Conservation (phyloP, 1,140 invertebrate genomes). For the Drosophila tsacasi region DNA sequence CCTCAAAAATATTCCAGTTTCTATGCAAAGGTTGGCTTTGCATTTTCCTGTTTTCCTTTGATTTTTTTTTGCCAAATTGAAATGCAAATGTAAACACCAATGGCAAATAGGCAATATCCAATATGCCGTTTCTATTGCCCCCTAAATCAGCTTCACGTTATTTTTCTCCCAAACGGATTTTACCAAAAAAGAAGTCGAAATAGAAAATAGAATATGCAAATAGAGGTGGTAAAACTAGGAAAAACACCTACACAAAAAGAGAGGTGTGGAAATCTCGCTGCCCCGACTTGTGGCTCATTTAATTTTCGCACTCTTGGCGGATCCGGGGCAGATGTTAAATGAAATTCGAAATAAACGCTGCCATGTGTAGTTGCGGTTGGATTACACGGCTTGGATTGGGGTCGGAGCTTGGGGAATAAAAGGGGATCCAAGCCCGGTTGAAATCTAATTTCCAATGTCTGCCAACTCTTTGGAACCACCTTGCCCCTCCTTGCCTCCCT, state of each 20-base stretch:
- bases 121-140: constrained; percentile 2
- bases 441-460: constrained; percentile 71
- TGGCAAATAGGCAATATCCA: constrained; percentile 18
- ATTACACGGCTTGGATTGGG: constrained; percentile 17
- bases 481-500: not conserved
- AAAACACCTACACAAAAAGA: constrained; percentile 73
- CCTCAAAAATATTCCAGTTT: not conserved
- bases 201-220: constrained; percentile 62
- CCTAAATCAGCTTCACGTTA: constrained; percentile 38
- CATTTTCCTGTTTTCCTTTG: constrained; percentile 5
- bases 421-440: constrained; percentile 33
- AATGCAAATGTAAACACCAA: constrained; percentile 43
- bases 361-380: constrained; percentile 47
- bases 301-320: constrained; percentile 76
- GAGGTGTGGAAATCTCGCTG: constrained; percentile 28
- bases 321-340: constrained; percentile 33
- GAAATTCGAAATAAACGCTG: constrained; percentile 47
- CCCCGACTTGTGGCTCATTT: constrained; percentile 74
- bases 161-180: constrained; percentile 1
- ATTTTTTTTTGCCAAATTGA: not conserved
- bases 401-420: not conserved
- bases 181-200: constrained; percentile 59
- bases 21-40: constrained; percentile 6
- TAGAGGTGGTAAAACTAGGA: constrained; percentile 50
- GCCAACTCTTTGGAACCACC: constrained; percentile 38